Percentiles rank a stretch among this genome's conserved stretches.
phyloP scores from a whole-genome alignment of 2,888 invertebrate species.

The Amorpha juglandis region DNA sequence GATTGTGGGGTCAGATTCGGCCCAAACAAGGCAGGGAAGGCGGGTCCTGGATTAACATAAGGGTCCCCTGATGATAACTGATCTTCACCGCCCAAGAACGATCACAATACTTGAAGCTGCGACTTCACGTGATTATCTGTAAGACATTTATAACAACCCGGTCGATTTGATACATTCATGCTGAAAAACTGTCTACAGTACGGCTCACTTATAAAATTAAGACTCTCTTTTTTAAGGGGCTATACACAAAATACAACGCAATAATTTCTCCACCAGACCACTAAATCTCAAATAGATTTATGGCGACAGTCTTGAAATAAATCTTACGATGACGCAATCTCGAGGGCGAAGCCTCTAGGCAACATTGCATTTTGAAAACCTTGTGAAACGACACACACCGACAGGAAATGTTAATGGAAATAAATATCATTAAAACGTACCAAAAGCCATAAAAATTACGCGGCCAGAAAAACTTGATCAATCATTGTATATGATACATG shows the following conservation, averaged over 20 bases:
- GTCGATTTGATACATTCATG: too few species aligned
- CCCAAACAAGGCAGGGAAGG: too few species aligned
- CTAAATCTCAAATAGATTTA: conserved; percentile 18
- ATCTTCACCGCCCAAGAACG: too few species aligned
- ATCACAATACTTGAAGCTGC: too few species aligned
- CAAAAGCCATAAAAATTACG: conserved; percentile 49
- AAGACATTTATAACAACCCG: too few species aligned
- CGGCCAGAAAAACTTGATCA: conserved; percentile 46
- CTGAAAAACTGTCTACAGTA: too few species aligned
- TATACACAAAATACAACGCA: not conserved
- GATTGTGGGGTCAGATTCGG: too few species aligned
- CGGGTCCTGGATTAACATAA: too few species aligned
- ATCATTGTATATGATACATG: conserved; percentile 45
- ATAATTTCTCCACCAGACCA: not conserved
- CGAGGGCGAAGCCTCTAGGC: conserved; percentile 22
- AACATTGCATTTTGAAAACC: conserved; percentile 14
- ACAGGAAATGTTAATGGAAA: conserved; percentile 28
- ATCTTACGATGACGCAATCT: conserved; percentile 8
- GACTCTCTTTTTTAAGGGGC: too few species aligned
- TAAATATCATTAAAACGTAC: conserved; percentile 26
- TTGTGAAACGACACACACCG: conserved; percentile 24
- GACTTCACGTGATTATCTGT: too few species aligned
- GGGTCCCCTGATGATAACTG: too few species aligned
- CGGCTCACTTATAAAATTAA: too few species aligned
- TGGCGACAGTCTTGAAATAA: conserved; percentile 2